Conservation (phyloP, 2,113 vertebrate genomes). For the Rana temporaria region DNA sequence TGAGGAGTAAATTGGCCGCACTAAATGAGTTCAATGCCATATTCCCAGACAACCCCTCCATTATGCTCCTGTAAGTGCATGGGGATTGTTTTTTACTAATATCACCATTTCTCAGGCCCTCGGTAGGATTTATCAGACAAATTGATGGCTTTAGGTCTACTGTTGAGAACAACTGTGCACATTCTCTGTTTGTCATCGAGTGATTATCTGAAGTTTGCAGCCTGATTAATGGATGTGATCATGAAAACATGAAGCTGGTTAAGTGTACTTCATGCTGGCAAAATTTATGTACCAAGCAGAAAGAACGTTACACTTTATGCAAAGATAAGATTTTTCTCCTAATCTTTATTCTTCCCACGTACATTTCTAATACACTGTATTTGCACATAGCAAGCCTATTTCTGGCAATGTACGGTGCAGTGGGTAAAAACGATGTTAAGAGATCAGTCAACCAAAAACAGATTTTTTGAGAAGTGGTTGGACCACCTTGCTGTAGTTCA, state of each 20-base stretch:
- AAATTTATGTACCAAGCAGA: too few relatives aligned
- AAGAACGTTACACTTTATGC: too few relatives aligned
- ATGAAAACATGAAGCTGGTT: constrained; percentile 4
- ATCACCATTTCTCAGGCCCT: not conserved
- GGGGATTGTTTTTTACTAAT: constrained; percentile 15
- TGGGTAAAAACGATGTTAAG: too few relatives aligned
- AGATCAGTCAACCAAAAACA: too few relatives aligned
- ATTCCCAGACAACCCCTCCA: not conserved
- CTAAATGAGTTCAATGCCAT: constrained; percentile 1
- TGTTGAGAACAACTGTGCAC: not conserved
- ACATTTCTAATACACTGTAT: too few relatives aligned
- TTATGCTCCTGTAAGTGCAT: not conserved
- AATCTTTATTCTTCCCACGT: too few relatives aligned
- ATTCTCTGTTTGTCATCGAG: not conserved
- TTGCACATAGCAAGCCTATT: too few relatives aligned
- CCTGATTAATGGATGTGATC: constrained; percentile 19
- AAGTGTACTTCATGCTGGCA: not conserved
- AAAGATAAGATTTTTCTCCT: too few relatives aligned
- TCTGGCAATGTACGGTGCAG: too few relatives aligned
- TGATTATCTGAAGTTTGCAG: constrained; percentile 12
- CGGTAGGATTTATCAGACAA: constrained; percentile 1
- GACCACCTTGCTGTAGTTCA: too few relatives aligned
- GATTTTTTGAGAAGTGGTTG: too few relatives aligned
- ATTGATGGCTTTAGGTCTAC: constrained; percentile 3
- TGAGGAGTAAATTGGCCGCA: constrained; percentile 22